phyloP scores from a whole-genome alignment of 2,888 invertebrate species.

The Ophonus ardosiacus region DNA sequence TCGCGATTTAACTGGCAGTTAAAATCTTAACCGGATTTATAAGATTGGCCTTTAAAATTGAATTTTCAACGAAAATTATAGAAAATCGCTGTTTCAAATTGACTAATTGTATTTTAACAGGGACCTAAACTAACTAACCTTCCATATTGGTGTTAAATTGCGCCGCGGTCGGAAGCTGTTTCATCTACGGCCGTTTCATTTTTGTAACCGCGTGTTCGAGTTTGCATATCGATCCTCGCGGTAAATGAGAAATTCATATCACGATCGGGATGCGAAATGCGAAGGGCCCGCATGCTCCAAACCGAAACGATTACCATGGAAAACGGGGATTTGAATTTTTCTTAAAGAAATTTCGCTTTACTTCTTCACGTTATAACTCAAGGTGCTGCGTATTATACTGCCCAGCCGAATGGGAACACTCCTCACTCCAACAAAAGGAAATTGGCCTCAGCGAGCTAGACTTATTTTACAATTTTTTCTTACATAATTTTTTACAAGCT shows the following conservation, averaged over 20 bases:
- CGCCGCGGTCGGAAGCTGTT: slow-evolving; percentile 37
- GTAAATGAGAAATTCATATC: slow-evolving; percentile 63
- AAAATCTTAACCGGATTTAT: too few relatives aligned
- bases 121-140: slow-evolving; percentile 49
- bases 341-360: slow-evolving; percentile 45
- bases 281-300: slow-evolving; percentile 50
- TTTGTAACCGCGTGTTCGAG: slow-evolving; percentile 57
- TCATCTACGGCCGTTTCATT: slow-evolving; percentile 55
- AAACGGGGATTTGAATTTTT: slow-evolving; percentile 57
- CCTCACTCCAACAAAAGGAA: slow-evolving; percentile 2
- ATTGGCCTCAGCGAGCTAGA: slow-evolving; percentile 19
- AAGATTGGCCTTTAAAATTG: too few relatives aligned
- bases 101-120: not conserved
- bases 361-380: slow-evolving; percentile 55
- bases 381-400: slow-evolving; percentile 26
- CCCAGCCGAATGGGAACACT: slow-evolving; percentile 18
- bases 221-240: slow-evolving; percentile 58
- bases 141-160: slow-evolving; percentile 60
- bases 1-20: too few relatives aligned
- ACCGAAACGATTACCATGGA: slow-evolving; percentile 54
- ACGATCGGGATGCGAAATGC: slow-evolving; percentile 59
- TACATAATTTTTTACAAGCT: slow-evolving; percentile 19
- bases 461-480: slow-evolving; percentile 30
- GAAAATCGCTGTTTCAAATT: too few relatives aligned
- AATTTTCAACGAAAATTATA: too few relatives aligned